Percentiles rank a stretch among this genome's conserved stretches.
Evolutionary conservation across 2,888 invertebrate species (phyloP).

Genomic region (Holacanthella duospinosa): DNA sequence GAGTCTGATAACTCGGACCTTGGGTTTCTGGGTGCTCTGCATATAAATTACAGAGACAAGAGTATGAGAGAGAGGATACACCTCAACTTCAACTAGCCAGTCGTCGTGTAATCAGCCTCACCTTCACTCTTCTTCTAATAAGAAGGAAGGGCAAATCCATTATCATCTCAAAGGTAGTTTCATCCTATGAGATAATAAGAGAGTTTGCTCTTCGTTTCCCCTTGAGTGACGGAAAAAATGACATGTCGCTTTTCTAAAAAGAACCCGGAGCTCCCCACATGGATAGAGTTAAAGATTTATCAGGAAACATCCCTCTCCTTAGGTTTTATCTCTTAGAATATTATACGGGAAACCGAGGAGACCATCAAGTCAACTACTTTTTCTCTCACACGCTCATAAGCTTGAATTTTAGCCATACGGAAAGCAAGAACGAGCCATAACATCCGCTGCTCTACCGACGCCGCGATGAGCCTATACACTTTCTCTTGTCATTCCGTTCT

Average conservation of each 20-base stretch:
- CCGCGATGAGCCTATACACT: neutral
- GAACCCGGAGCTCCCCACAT: too few species aligned
- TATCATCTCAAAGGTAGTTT: too few species aligned
- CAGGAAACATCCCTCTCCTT: neutral
- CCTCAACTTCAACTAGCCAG: too few species aligned
- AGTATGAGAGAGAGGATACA: neutral
- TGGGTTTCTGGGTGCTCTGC: too few species aligned
- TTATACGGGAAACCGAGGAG: neutral
- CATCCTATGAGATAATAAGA: too few species aligned
- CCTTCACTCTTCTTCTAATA: too few species aligned
- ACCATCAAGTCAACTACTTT: too few species aligned
- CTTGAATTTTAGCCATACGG: neutral
- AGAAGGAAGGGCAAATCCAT: too few species aligned
- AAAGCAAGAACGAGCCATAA: neutral
- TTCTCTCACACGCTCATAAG: too few species aligned
- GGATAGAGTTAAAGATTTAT: neutral
- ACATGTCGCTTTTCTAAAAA: neutral
- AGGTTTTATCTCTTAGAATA: neutral
- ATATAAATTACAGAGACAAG: neutral
- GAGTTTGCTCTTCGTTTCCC: neutral
- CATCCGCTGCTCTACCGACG: too few species aligned
- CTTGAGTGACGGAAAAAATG: neutral
- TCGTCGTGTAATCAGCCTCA: too few species aligned
- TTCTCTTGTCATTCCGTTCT: constrained; percentile 1
- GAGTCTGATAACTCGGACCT: too few species aligned